Conservation (phyloP, 37 sponge, comb jelly and placozoan species). For the Tethya wilhelma region DNA sequence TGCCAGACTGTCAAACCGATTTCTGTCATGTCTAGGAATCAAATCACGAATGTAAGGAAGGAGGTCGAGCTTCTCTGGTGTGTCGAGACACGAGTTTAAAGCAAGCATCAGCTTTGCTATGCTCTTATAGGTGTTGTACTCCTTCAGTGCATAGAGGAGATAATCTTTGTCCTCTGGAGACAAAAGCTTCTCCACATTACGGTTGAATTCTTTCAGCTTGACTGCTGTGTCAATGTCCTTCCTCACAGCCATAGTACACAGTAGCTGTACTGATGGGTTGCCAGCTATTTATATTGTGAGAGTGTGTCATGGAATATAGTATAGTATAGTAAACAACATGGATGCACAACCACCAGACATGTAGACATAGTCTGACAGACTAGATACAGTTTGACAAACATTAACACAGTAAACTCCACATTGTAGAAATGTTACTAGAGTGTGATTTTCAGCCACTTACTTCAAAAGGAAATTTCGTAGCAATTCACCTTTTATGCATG, state of each 20-base stretch:
- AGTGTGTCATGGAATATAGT: too few relatives aligned
- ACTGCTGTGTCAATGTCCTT: slow-evolving; percentile 55
- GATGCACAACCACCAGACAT: too few relatives aligned
- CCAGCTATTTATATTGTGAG: too few relatives aligned
- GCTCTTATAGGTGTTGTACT: slow-evolving; percentile 83
- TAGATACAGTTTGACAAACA: too few relatives aligned
- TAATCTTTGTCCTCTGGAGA: slow-evolving; percentile 80
- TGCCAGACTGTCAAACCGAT: slow-evolving; percentile 81
- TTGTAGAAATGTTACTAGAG: too few relatives aligned
- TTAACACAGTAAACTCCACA: too few relatives aligned
- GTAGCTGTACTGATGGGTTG: too few relatives aligned
- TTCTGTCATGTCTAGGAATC: slow-evolving; percentile 70
- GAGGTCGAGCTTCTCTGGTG: slow-evolving; percentile 83
- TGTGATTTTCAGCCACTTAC: too few relatives aligned
- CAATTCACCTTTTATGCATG: too few relatives aligned
- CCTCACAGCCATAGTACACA: slow-evolving; percentile 8
- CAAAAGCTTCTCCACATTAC: slow-evolving; percentile 63
- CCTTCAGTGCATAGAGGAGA: slow-evolving; percentile 75
- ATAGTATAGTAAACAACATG: too few relatives aligned
- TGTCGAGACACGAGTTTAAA: slow-evolving; percentile 85
- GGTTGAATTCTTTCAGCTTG: slow-evolving; percentile 55
- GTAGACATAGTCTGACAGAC: too few relatives aligned
- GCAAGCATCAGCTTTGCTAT: slow-evolving; percentile 77
- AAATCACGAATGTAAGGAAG: slow-evolving; percentile 74
- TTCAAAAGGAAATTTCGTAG: too few relatives aligned